Percentiles rank a stretch among this genome's conserved stretches.
Evolutionary conservation across 2,888 invertebrate genomes (phyloP).

Genomic region (Suillia variegata): DNA sequence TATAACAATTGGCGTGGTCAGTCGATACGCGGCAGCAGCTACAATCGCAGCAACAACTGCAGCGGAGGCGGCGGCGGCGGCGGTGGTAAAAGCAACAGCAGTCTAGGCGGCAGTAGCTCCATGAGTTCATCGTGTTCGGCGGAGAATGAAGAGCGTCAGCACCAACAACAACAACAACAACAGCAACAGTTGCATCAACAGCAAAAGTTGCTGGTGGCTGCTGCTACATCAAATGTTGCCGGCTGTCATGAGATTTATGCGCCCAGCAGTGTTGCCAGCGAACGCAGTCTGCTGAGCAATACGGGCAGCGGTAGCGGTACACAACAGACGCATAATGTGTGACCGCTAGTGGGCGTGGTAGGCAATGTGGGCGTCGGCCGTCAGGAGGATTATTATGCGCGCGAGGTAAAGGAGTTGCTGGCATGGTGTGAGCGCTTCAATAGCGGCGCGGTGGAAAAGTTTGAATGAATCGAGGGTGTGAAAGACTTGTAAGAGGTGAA

Average conservation of each 20-base stretch:
- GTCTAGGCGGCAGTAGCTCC: conserved; percentile 38
- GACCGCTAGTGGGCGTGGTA: conserved; percentile 38
- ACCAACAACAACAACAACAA: conserved; percentile 22
- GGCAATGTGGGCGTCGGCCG: conserved; percentile 11
- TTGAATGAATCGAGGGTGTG: conserved; percentile 41
- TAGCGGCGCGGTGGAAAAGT: conserved; percentile 48
- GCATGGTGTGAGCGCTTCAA: conserved; percentile 56
- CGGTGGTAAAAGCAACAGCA: conserved; percentile 31
- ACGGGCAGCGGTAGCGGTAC: conserved; percentile 51
- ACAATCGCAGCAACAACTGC: conserved; percentile 29
- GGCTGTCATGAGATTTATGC: conserved; percentile 53
- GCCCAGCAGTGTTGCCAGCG: conserved; percentile 55
- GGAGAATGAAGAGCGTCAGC: conserved; percentile 13
- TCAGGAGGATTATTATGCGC: conserved; percentile 50
- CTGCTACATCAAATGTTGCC: too few relatives aligned
- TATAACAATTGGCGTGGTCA: conserved; percentile 47
- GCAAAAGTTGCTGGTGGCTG: conserved; percentile 10
- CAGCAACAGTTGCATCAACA: conserved; percentile 15
- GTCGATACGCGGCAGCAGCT: conserved; percentile 39
- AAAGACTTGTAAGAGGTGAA: neutral
- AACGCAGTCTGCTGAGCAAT: conserved; percentile 59
- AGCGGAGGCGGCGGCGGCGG: conserved; percentile 24
- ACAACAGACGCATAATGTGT: conserved; percentile 49
- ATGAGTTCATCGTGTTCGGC: conserved; percentile 34
- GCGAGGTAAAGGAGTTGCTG: conserved; percentile 50